phyloP scores from a whole-genome alignment of 2,113 vertebrate species.

The Lamprotornis superbus region DNA sequence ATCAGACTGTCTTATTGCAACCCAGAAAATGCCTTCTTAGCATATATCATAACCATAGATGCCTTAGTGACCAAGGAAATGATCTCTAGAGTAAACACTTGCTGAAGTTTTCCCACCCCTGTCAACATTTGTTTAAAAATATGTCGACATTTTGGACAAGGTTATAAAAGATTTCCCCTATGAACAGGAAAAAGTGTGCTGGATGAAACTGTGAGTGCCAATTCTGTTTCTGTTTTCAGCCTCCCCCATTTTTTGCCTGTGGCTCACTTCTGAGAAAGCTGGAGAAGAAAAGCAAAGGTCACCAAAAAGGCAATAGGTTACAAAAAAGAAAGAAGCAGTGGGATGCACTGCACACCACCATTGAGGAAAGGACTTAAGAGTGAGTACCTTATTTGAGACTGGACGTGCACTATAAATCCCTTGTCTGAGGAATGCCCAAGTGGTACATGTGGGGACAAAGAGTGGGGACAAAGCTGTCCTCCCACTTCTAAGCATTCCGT shows the following conservation, averaged over 20 bases:
- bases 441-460: background rate
- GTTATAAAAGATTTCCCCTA: slow-evolving; percentile 28
- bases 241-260: background rate
- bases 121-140: slow-evolving; percentile 55
- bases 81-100: background rate
- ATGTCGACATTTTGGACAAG: slow-evolving; percentile 42
- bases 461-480: background rate
- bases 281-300: slow-evolving; percentile 29
- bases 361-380: background rate
- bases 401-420: background rate
- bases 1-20: background rate
- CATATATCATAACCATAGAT: background rate
- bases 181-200: slow-evolving; percentile 3
- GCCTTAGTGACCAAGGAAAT: slow-evolving; percentile 2
- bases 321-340: background rate
- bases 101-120: slow-evolving; percentile 22
- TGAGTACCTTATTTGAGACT: background rate
- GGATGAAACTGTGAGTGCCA: background rate
- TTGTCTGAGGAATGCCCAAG: background rate
- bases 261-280: background rate
- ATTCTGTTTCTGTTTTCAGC: slow-evolving; percentile 4
- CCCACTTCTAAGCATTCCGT: background rate
- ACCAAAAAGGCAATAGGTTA: background rate
- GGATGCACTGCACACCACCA: background rate
- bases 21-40: slow-evolving; percentile 20